phyloP scores from a whole-genome alignment of 2,113 vertebrate species.

The Mus spicilegus region DNA sequence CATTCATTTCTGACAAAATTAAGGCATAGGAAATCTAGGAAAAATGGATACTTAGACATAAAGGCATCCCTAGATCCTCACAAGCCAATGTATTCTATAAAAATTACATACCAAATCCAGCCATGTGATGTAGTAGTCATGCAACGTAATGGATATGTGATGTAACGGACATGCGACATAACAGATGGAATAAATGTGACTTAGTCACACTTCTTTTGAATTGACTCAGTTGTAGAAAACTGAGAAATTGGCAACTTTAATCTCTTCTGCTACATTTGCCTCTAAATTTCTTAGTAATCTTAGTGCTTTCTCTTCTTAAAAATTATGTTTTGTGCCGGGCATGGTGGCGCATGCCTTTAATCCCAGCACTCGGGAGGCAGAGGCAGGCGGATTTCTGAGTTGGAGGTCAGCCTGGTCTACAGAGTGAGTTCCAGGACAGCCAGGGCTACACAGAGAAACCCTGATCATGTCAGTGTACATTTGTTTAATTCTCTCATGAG shows the following conservation, averaged over 20 bases:
- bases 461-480: neutral
- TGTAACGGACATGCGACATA: too few species aligned
- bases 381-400: too few species aligned
- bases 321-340: conserved; percentile 1
- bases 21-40: conserved; percentile 10
- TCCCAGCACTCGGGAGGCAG: too few species aligned
- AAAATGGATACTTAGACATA: conserved; percentile 43
- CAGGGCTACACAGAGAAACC: neutral
- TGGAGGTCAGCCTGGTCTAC: too few species aligned
- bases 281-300: neutral
- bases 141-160: too few species aligned
- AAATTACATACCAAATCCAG: conserved; percentile 26
- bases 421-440: too few species aligned
- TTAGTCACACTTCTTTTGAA: conserved; percentile 15
- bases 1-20: conserved; percentile 40
- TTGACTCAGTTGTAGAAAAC: neutral
- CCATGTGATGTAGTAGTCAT: neutral
- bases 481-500: neutral
- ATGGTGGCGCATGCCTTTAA: too few species aligned
- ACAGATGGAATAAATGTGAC: neutral
- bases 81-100: conserved; percentile 28
- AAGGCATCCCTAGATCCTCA: conserved; percentile 8
- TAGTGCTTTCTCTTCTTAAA: neutral
- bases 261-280: neutral
- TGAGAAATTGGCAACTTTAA: conserved; percentile 7